phyloP scores from a whole-genome alignment of 2,888 invertebrate genomes.

The Sarcophaga subvicina region DNA sequence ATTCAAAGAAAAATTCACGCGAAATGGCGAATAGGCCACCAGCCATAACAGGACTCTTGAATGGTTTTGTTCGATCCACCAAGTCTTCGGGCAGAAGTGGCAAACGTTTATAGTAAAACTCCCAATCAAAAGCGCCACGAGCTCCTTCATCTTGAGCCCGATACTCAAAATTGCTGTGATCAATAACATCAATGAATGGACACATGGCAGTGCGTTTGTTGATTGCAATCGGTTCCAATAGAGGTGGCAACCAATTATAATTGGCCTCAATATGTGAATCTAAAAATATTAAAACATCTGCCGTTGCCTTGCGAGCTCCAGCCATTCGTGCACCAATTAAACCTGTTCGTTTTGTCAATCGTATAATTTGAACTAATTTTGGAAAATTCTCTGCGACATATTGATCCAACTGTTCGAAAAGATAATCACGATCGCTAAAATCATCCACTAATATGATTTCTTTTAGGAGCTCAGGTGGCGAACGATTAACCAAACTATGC shows the following conservation, averaged over 20 bases:
- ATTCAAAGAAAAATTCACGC: conserved; percentile 96
- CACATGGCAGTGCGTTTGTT: conserved; percentile 94
- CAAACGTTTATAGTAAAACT: conserved; percentile 97
- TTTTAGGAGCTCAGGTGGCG: conserved; percentile 92
- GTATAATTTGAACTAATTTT: conserved; percentile 88
- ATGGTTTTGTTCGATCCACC: conserved; percentile 78
- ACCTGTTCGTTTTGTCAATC: conserved; percentile 89
- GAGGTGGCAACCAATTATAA: conserved; percentile 95
- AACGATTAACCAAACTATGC: conserved; percentile 91
- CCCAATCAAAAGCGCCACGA: conserved; percentile 98
- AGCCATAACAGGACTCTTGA: conserved; percentile 97
- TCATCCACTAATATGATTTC: conserved; percentile 95
- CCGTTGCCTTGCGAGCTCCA: conserved; percentile 90
- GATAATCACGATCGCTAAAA: conserved; percentile 89
- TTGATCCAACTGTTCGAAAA: conserved; percentile 88
- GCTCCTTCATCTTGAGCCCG: conserved; percentile 97
- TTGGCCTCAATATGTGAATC: conserved; percentile 96
- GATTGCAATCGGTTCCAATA: conserved; percentile 94
- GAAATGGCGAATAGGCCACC: conserved; percentile 98
- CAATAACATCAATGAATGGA: conserved; percentile 98
- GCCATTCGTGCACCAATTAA: conserved; percentile 93
- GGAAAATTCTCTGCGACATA: conserved; percentile 88
- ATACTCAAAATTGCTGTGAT: conserved; percentile 94
- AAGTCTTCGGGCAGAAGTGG: conserved; percentile 84
- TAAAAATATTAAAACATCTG: conserved; percentile 92